Conservation (phyloP, 2,888 invertebrate genomes). For the Aphidoletes aphidimyza region DNA sequence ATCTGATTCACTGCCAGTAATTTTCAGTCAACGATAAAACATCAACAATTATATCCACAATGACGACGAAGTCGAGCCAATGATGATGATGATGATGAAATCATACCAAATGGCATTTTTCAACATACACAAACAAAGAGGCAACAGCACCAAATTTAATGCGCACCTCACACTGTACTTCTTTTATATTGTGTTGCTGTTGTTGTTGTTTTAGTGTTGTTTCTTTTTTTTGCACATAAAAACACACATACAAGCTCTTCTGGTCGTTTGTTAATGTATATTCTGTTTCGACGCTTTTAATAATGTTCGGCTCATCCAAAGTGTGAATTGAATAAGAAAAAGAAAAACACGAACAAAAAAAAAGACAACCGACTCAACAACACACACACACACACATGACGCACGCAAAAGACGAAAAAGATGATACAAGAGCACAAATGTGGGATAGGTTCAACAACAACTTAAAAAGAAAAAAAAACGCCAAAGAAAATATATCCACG, state of each 20-base stretch:
- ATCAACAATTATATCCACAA: neutral
- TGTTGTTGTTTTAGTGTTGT: too few relatives aligned
- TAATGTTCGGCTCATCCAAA: neutral
- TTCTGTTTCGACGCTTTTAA: conserved; percentile 24
- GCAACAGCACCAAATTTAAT: neutral
- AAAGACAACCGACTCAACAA: neutral
- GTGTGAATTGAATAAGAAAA: conserved; percentile 44
- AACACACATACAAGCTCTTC: neutral
- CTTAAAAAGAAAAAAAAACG: too few relatives aligned
- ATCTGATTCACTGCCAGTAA: neutral
- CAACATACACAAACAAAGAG: conserved; percentile 15
- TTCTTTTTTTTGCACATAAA: neutral
- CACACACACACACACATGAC: neutral
- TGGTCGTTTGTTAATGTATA: neutral
- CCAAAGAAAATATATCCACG: too few relatives aligned
- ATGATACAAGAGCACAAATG: neutral
- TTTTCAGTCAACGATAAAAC: too few relatives aligned
- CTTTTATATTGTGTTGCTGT: too few relatives aligned
- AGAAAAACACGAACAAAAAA: neutral
- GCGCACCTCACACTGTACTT: conserved; percentile 7
- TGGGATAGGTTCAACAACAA: too few relatives aligned
- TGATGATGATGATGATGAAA: conserved; percentile 41
- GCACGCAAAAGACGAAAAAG: neutral
- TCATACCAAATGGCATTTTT: conserved; percentile 53
- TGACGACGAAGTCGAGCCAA: neutral